Percentiles rank a stretch among this genome's conserved stretches.
These are phyloP conservation scores for Tokudaia muenninki DNA, from an alignment of 2,797 vertebrate genomes.

Conservation along the genomic window DNA sequence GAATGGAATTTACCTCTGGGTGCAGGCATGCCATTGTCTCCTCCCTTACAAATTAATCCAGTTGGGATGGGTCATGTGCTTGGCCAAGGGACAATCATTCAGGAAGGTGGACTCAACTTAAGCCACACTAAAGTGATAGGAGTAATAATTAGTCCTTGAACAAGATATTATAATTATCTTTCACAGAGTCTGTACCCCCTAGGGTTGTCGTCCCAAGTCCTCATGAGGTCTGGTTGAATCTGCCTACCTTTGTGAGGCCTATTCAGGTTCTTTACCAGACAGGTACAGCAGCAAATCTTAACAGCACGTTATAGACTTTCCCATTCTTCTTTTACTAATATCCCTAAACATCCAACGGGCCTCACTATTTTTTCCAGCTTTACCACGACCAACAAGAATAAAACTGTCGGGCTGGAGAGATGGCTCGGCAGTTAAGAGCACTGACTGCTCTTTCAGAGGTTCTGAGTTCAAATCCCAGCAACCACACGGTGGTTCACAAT, in stretches of 20 bases:
- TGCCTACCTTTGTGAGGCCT: no score
- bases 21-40: neutral
- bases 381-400: neutral
- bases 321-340: neutral
- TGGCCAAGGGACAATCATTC: neutral
- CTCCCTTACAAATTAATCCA: neutral
- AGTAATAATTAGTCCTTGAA: neutral
- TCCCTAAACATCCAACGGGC: neutral
- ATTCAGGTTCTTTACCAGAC: neutral
- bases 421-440: no score
- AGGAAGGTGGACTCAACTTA: neutral
- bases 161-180: neutral
- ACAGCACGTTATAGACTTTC: neutral
- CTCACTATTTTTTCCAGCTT: constrained; percentile 1
- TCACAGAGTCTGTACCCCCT: neutral
- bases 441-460: no score
- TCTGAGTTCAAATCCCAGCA: no score
- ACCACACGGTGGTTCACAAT: no score
- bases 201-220: no score
- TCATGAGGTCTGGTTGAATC: neutral
- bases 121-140: neutral
- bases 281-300: neutral
- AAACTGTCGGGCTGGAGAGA: no score
- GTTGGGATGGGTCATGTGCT: neutral
- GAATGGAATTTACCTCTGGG: neutral